A percentile compares a stretch with the other conserved stretches of the same genome.
These are phyloP conservation scores for Grus americana DNA, from an alignment of 2,113 vertebrate species.

Conservation along the genomic window DNA sequence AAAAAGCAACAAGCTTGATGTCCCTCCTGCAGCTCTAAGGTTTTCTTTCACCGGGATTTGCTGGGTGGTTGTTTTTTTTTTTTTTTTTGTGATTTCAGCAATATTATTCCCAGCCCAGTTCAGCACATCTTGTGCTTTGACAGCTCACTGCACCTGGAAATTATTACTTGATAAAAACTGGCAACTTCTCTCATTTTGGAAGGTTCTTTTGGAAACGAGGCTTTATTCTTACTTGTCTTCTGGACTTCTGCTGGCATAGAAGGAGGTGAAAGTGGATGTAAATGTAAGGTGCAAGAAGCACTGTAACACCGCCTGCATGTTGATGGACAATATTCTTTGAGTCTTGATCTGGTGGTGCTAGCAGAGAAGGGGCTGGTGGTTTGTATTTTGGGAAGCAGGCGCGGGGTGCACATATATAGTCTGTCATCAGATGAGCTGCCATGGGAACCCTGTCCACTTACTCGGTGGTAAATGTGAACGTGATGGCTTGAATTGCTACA, in stretches of 20 bases:
- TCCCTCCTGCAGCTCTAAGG: background rate
- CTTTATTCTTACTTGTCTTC: background rate
- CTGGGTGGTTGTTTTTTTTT: background rate
- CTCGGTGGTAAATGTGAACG: background rate
- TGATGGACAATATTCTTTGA: background rate
- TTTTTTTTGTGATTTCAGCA: constrained; percentile 17
- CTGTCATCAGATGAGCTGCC: background rate
- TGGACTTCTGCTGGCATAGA: background rate
- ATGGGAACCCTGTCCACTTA: background rate
- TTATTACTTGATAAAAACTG: constrained; percentile 47
- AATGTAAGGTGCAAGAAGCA: background rate
- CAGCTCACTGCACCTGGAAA: constrained; percentile 48
- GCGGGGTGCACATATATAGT: accelerated
- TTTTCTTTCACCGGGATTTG: background rate
- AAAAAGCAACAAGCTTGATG: background rate
- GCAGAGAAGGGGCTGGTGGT: background rate
- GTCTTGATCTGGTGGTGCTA: background rate
- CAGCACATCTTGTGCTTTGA: constrained; percentile 40
- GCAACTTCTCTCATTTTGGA: background rate
- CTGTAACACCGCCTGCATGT: background rate
- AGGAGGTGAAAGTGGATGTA: background rate
- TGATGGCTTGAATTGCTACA: background rate
- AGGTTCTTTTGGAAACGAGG: accelerated
- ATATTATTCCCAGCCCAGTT: background rate
- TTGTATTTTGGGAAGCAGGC: background rate